Evolutionary conservation across 2,113 vertebrate species (phyloP), one percentile per base, ranked within the genome.

Genomic region (Bambusicola thoracicus): DNA sequence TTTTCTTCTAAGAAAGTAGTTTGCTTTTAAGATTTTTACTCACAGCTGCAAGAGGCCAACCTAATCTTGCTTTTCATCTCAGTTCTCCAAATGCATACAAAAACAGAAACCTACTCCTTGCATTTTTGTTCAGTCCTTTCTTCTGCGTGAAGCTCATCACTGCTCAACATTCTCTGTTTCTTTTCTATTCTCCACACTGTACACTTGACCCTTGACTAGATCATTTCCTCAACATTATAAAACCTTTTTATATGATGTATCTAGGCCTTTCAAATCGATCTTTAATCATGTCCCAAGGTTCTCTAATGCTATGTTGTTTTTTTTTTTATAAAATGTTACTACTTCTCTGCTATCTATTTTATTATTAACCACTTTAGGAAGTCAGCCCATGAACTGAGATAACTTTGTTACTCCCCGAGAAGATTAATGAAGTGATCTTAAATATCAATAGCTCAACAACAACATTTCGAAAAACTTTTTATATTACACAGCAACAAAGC

Each of bases 401-500:
- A 96, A 96, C 93, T 95, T 93, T 80, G 93, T 97, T 96, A 95
- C 88, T 97, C 85, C 81, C 68, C 87, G 94, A 92, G 65, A 93
- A 97, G 96, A 98, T 97, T 97, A 98, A 98, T 95, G 94, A 96
- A 85, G 91, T 95, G 93, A 95, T 96, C 96, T 96, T 96, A 90
- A 97, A 94, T 95, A 97, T 91, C 96, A 97, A 89, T 91, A 94
- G 93, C 84, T 58, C 89, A 90, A 94, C 93, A 96, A 74, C 49
- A 96, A 91, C 65, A 77, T 97, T 96, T 90, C 91, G 82, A 89
- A 96, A 96, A 96, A 81, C 62, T 96, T 77, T 96, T 97, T 95
- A 96, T 92, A 81, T 93, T 94, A 62, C 87, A 74, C 44, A 94
- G 84, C 76, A 86, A 93, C 80, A 91, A 93, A 96, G 74, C 49